Evolutionary conservation across 1,140 invertebrate genomes (phyloP), one percentile per base, ranked within the genome.

Genomic region (Anastrepha ludens): DNA sequence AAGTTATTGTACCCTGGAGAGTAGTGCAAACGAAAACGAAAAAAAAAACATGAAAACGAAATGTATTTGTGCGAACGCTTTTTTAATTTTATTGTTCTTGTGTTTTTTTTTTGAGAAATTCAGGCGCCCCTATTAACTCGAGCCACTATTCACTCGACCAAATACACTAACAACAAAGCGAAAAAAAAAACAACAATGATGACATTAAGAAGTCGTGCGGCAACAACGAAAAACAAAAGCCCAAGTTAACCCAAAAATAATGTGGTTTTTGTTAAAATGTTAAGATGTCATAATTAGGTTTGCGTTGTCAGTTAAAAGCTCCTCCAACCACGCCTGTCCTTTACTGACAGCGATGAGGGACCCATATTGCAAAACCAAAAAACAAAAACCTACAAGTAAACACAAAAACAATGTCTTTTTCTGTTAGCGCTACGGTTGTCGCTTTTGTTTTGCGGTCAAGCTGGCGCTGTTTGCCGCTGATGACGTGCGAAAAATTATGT

Each of bases 251-350:
- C 41, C 41, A 81, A 81, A 81, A 55, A 58, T 41, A 81, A 81
- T 17, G 47, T 15, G 2, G 44, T 15, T 81, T n/a, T 55, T 81
- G 74, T 81, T 81, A 81, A 81, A 41, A 41, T 55, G 47, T 81
- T 81, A 81, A 81, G 74, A 81, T 13, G 74, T 81, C 74, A 81
- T 81, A 55, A 81, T 81, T 55, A 55, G 74, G 74, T 81, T 58
- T 50, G 7, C 47, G 47, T 55, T 55, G 47, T 81, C 47, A 50
- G 47, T 81, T 55, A 58, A 81, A 81, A 81, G 74, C 74, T 55
- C 55, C 74, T 81, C 44, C 47, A 74, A 47, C 44, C 13, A 74
- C 41, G 41, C 67, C 47, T 47, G 39, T 50, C 67, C 67, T 3
- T 74, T 44, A 47, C 44, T 13, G 39, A 17, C 39, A 17, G 41